phyloP scores from a whole-genome alignment of 2,113 vertebrate genomes.

The Osmerus eperlanus region DNA sequence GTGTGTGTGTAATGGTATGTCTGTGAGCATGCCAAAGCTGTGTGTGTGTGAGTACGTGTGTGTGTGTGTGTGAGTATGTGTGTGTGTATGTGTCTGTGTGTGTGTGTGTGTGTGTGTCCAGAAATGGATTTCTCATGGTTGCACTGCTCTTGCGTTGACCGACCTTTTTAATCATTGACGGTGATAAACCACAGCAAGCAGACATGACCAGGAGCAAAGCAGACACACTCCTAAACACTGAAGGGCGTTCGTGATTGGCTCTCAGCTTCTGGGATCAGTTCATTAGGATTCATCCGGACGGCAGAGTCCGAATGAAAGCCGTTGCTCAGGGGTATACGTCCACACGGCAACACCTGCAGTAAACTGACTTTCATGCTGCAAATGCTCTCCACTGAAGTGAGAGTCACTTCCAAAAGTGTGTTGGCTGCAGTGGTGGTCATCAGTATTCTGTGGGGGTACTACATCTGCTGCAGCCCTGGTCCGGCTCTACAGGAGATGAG shows the following conservation, averaged over 20 bases:
- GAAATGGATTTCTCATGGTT: slow-evolving; percentile 18
- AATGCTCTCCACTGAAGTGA: slow-evolving; percentile 52
- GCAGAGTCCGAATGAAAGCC: slow-evolving; percentile 49
- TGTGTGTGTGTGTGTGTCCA: background rate
- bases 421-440: slow-evolving; percentile 2
- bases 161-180: slow-evolving; percentile 44
- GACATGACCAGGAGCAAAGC: slow-evolving; percentile 33
- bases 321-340: slow-evolving; percentile 48
- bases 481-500: slow-evolving; percentile 31
- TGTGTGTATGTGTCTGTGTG: background rate
- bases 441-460: slow-evolving; percentile 33
- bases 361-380: slow-evolving; percentile 48
- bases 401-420: slow-evolving; percentile 22
- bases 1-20: slow-evolving; percentile 36
- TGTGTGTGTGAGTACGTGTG: slow-evolving; percentile 15
- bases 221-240: slow-evolving; percentile 46
- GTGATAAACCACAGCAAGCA: slow-evolving; percentile 44
- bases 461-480: background rate
- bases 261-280: slow-evolving; percentile 37
- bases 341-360: slow-evolving; percentile 33
- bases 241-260: slow-evolving; percentile 58
- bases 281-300: slow-evolving; percentile 57
- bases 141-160: slow-evolving; percentile 21
- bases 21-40: slow-evolving; percentile 31
- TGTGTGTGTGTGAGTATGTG: background rate